phyloP scores from a whole-genome alignment of 2,888 invertebrate species.

The Zeuzera pyrina region DNA sequence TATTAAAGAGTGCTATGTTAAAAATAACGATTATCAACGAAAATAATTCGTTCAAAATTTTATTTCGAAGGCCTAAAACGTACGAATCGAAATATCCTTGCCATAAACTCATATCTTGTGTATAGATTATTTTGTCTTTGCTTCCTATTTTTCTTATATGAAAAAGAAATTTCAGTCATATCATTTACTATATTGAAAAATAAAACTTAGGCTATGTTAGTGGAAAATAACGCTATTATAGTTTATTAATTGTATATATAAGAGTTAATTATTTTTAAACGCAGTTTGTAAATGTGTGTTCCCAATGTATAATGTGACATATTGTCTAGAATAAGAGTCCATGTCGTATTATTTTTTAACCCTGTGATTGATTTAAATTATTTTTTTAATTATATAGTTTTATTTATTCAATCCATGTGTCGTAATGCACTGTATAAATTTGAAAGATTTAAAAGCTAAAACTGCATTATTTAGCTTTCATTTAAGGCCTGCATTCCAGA shows the following conservation, averaged over 20 bases:
- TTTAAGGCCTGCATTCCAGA: too few relatives aligned
- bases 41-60: background rate
- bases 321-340: constrained; percentile 27
- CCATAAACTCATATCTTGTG: constrained; percentile 16
- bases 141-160: constrained; percentile 36
- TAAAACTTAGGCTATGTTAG: constrained; percentile 49
- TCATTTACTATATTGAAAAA: constrained; percentile 47
- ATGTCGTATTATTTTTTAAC: background rate
- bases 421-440: too few relatives aligned
- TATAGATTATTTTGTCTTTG: constrained; percentile 23
- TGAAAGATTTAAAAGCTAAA: too few relatives aligned
- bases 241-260: constrained; percentile 36
- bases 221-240: constrained; percentile 30
- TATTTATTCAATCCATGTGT: too few relatives aligned
- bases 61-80: constrained; percentile 33
- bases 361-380: background rate
- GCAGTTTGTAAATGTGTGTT: constrained; percentile 63
- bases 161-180: constrained; percentile 60
- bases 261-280: constrained; percentile 33
- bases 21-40: background rate
- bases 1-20: too few relatives aligned
- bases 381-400: too few relatives aligned
- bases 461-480: too few relatives aligned
- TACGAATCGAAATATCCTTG: constrained; percentile 29
- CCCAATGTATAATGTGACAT: constrained; percentile 59